Evolutionary conservation across 2,888 invertebrate species (phyloP).

Genomic region (Andrena bucephala): DNA sequence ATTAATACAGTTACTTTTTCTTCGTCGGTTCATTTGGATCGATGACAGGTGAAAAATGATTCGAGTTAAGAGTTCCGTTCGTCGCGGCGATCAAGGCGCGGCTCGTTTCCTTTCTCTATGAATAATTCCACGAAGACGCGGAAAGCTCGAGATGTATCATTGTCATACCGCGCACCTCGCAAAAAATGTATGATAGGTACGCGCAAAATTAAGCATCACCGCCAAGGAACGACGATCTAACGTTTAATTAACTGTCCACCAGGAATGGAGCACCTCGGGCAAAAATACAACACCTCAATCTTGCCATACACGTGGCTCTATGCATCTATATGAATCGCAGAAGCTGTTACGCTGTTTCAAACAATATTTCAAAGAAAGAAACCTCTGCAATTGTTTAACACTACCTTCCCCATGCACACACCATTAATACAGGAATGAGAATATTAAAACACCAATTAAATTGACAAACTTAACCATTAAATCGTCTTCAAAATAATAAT

Average conservation of each 20-base stretch:
- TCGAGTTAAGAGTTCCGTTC: constrained; percentile 10
- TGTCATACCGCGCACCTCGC: background rate
- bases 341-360: background rate
- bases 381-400: background rate
- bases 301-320: background rate
- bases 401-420: too few species aligned
- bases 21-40: background rate
- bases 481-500: too few species aligned
- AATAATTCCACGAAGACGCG: constrained; percentile 14
- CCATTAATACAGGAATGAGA: too few species aligned
- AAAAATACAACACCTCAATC: background rate
- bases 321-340: background rate
- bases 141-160: constrained; percentile 13
- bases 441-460: too few species aligned
- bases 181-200: background rate
- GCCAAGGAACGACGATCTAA: background rate
- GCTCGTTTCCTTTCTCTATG: constrained; percentile 13
- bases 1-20: background rate
- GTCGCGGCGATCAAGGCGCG: background rate
- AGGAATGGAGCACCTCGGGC: background rate
- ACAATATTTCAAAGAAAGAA: background rate
- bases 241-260: constrained; percentile 14
- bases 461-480: too few species aligned
- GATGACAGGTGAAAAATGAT: background rate
- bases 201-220: background rate